Conservation (phyloP, 2,888 invertebrate species). For the Melanostoma mellinum region DNA sequence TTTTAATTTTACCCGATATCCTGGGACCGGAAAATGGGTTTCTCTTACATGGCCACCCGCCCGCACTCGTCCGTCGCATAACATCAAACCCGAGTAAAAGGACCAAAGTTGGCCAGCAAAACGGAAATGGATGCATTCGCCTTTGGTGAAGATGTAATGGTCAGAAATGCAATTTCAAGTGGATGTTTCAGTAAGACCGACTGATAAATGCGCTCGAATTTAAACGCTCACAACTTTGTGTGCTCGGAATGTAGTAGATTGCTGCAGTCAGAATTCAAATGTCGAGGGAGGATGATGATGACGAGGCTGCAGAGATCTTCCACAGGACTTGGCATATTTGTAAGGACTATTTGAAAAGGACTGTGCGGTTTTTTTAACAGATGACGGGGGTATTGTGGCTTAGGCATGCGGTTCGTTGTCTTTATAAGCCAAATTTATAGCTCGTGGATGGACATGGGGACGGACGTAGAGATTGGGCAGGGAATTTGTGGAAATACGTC, state of each 20-base stretch:
- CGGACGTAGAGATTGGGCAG: background rate
- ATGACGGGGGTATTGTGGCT: slow-evolving; percentile 41
- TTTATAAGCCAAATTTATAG: slow-evolving; percentile 55
- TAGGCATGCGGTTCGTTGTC: slow-evolving; percentile 20
- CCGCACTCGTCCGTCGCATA: background rate
- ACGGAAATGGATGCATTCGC: slow-evolving; percentile 50
- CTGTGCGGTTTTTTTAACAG: slow-evolving; percentile 37
- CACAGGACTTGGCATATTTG: slow-evolving; percentile 7
- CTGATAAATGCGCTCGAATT: slow-evolving; percentile 63
- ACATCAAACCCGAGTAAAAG: slow-evolving; percentile 1
- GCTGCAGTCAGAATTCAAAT: slow-evolving; percentile 52
- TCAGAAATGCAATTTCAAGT: slow-evolving; percentile 68
- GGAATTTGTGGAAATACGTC: background rate
- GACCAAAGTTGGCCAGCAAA: slow-evolving; percentile 13
- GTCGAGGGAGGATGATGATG: slow-evolving; percentile 1
- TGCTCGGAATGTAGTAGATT: slow-evolving; percentile 53
- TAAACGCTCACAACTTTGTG: slow-evolving; percentile 27
- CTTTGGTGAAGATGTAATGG: slow-evolving; percentile 39
- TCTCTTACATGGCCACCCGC: slow-evolving; percentile 41
- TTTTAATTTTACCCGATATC: slow-evolving; percentile 69
- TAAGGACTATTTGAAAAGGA: background rate
- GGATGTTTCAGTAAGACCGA: slow-evolving; percentile 59
- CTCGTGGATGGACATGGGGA: slow-evolving; percentile 6
- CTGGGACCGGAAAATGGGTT: slow-evolving; percentile 57
- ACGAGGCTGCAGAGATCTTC: background rate